Conservation (phyloP, 2,888 invertebrate genomes). For the Papilio protenor region DNA sequence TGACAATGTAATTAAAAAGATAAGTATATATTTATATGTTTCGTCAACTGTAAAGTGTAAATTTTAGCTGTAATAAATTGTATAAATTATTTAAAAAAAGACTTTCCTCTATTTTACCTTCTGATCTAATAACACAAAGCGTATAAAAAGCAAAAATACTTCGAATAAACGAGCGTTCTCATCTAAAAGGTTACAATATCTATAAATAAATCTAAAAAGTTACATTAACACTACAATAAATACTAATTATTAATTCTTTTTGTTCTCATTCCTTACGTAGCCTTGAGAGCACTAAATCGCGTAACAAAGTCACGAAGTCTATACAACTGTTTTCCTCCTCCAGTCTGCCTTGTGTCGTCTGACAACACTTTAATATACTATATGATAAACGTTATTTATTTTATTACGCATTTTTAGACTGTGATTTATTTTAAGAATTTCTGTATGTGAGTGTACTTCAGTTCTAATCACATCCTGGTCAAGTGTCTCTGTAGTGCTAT, state of each 20-base stretch:
- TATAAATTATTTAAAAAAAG: background rate
- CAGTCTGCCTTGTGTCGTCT: constrained; percentile 7
- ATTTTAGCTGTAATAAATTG: background rate
- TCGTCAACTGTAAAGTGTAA: background rate
- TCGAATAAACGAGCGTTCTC: background rate
- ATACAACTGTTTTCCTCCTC: constrained; percentile 33
- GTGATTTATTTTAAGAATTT: constrained; percentile 29
- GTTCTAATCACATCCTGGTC: constrained; percentile 30
- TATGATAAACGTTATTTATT: background rate
- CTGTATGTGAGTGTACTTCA: constrained; percentile 32
- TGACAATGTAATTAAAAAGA: background rate
- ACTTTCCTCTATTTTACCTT: background rate
- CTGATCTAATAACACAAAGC: background rate
- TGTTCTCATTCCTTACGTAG: constrained; percentile 2
- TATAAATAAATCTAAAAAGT: background rate
- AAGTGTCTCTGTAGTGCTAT: constrained; percentile 18
- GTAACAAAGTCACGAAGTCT: constrained; percentile 19
- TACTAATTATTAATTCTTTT: constrained; percentile 15
- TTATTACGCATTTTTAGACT: background rate
- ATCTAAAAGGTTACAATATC: background rate
- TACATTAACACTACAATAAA: background rate
- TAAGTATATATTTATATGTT: background rate
- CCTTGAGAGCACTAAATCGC: constrained; percentile 24
- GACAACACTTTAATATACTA: background rate
- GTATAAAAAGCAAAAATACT: background rate